Percentiles rank a stretch among this genome's conserved stretches.
phyloP scores from a whole-genome alignment of 2,888 invertebrate genomes.

The Aspidiotus rigidus region DNA sequence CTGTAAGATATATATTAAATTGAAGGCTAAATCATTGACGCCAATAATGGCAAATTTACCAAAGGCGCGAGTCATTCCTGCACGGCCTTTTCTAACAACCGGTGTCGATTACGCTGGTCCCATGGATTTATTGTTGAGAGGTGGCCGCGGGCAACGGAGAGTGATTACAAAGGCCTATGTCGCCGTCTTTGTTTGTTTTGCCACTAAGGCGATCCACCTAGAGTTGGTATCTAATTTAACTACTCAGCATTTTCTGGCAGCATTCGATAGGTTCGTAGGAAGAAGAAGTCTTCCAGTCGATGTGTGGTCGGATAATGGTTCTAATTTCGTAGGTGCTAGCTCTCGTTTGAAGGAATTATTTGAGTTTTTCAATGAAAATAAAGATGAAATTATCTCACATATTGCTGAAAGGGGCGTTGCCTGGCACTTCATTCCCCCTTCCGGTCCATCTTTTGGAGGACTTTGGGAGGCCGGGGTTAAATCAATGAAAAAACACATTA shows the following conservation, averaged over 20 bases:
- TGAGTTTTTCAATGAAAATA: background rate
- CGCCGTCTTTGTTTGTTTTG: background rate
- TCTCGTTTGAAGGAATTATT: conserved; percentile 33
- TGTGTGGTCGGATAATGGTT: conserved; percentile 37
- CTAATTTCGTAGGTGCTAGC: conserved; percentile 39
- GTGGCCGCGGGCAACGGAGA: conserved; percentile 15
- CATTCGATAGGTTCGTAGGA: background rate
- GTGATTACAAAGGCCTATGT: conserved; percentile 18
- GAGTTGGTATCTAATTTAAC: conserved; percentile 38
- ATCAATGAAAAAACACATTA: conserved; percentile 40
- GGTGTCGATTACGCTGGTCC: conserved; percentile 40
- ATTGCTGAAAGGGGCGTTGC: conserved; percentile 33
- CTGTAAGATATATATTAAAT: conserved; percentile 36
- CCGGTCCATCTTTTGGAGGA: conserved; percentile 41
- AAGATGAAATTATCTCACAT: background rate
- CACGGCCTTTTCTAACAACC: conserved; percentile 38
- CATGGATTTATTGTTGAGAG: conserved; percentile 33
- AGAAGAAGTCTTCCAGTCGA: conserved; percentile 35
- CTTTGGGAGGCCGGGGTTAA: conserved; percentile 41
- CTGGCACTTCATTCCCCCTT: conserved; percentile 41
- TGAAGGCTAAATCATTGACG: conserved; percentile 29
- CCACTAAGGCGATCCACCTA: conserved; percentile 39
- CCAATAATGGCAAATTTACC: conserved; percentile 41
- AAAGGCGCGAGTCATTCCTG: conserved; percentile 36
- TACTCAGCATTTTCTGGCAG: conserved; percentile 27